Evolutionary conservation across 1,140 invertebrate genomes (phyloP).

Genomic region (Idris sp.): DNA sequence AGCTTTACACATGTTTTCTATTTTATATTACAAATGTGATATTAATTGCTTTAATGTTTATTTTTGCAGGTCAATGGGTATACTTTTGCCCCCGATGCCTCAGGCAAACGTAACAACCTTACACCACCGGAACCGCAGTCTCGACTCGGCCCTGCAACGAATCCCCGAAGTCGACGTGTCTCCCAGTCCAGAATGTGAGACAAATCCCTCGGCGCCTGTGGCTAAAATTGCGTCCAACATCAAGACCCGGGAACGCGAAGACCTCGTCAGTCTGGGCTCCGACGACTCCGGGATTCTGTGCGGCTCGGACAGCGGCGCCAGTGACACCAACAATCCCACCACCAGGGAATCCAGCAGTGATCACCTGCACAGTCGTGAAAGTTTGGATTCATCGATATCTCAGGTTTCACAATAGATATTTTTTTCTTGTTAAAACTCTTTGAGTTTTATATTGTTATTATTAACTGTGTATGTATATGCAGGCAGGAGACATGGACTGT

Average conservation of each 20-base stretch:
- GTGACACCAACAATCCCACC: constrained; percentile 72
- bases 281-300: constrained; percentile 92
- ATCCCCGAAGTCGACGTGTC: constrained; percentile 91
- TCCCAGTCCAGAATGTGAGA: constrained; percentile 86
- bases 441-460: constrained; percentile 2
- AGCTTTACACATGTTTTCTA: too few relatives aligned
- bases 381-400: constrained; percentile 83
- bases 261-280: constrained; percentile 87
- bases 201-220: constrained; percentile 73
- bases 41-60: too few relatives aligned
- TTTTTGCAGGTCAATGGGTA: constrained; percentile 84
- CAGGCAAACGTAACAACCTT: constrained; percentile 80
- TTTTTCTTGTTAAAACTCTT: too few relatives aligned
- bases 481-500: constrained; percentile 72
- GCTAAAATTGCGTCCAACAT: constrained; percentile 67
- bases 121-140: constrained; percentile 91
- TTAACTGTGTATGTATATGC: too few relatives aligned
- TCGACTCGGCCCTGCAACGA: constrained; percentile 91
- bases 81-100: constrained; percentile 85
- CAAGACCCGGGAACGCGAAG: constrained; percentile 79
- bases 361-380: constrained; percentile 81
- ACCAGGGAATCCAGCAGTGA: constrained; percentile 77
- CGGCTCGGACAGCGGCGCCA: constrained; percentile 81
- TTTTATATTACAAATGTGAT: too few relatives aligned
- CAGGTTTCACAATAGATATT: too few relatives aligned